Base-by-base conservation (phyloP, 2,797 vertebrate genomes). In the Phataginus tricuspis region DNA sequence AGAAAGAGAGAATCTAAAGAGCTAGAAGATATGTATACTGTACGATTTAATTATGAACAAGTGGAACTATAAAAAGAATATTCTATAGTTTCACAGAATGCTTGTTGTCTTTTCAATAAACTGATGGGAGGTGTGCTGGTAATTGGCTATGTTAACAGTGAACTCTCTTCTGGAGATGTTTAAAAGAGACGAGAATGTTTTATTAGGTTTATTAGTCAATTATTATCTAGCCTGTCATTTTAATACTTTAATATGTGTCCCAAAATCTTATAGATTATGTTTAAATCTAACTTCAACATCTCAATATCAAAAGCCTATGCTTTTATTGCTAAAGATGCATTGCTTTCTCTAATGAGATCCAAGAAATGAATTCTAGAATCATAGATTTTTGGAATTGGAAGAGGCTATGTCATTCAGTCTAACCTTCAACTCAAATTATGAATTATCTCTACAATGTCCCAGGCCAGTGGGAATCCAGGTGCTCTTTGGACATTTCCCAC, bases 151-250 rank as follows among this genome's bases (percentile, higher is more conserved):
- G 31, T n/a, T 39, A 69, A 11, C 53, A 83, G 16, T n/a, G 82
- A 94, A 80, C n/a, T 92, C 51, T 72, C 23, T 92, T 90, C 57
- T 88, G 21, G 29, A 19, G 37, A 57, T 34, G 61, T 91, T 85
- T 91, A 84, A 91, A 39, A 86, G 27, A 25, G 49, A 78, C 18
- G 42, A 39, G 49, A 61, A 8, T 64, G 2, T 90, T 84, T 87
- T 84, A n/a, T 37, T 83, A n/a, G 34, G 42, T 88, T 92, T 84
- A 90, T 90, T 92, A 86, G 71, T n/a, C 51, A 83, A 69, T 61
- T 80, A 80, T 77, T 61, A 90, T 94, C 14, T 39, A 91, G 59
- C 5, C 23, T 72, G 11, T 19, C 64, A 63, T 63, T 82, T 57
- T 89, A 29, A 82, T 57, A 91, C 42, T 87, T 82, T 82, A 85